Evolutionary conservation across 92 coral and sea anemone genomes (phyloP).

Genomic region (Palythoa caribaeorum): DNA sequence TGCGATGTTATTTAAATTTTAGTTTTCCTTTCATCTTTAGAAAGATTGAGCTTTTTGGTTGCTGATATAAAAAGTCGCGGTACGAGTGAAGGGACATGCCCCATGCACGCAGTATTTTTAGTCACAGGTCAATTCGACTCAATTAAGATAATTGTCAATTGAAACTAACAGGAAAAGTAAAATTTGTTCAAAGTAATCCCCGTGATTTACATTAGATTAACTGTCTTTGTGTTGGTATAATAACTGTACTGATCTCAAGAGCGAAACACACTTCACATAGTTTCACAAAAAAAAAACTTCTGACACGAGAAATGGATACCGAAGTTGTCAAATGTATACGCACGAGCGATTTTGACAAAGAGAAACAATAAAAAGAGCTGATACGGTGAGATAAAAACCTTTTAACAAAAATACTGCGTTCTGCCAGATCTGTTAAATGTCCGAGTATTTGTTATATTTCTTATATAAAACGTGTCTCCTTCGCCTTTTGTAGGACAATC

Average conservation of each 20-base stretch:
- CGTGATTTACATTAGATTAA: slow-evolving; percentile 9
- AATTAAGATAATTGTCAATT: neutral
- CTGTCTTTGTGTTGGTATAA: neutral
- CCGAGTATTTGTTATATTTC: neutral
- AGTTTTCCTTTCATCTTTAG: neutral
- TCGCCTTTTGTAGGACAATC: neutral
- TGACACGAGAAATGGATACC: neutral
- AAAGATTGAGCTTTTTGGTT: too few species aligned
- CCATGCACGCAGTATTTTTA: neutral
- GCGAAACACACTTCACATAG: neutral
- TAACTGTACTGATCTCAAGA: neutral
- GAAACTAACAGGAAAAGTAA: slow-evolving; percentile 20
- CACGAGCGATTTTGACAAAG: neutral
- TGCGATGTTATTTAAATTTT: neutral
- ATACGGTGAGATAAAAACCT: neutral
- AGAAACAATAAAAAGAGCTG: neutral
- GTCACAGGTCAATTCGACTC: slow-evolving; percentile 3
- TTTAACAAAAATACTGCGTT: neutral
- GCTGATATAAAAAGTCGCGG: neutral
- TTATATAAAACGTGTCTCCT: neutral
- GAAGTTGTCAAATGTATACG: neutral
- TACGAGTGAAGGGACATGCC: neutral
- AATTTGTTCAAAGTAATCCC: neutral
- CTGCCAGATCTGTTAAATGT: neutral
- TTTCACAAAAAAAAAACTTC: neutral